Evolutionary conservation across 2,797 vertebrate genomes (phyloP).

Genomic region (Acridotheres tristis): DNA sequence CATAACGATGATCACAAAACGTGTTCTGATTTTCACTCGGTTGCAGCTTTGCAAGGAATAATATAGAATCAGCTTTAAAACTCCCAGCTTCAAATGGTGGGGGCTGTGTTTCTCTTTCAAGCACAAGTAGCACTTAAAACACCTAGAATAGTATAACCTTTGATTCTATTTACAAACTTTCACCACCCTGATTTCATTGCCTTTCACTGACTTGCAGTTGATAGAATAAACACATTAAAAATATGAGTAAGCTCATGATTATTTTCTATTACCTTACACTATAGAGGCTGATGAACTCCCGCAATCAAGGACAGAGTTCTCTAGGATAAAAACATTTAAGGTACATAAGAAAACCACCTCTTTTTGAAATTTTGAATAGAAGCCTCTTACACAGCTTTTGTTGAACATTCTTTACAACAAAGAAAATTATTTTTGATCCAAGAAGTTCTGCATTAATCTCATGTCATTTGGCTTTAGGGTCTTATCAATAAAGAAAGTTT

Average conservation of each 20-base stretch:
- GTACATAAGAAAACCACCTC: neutral
- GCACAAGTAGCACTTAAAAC: neutral
- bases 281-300: neutral
- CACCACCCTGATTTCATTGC: neutral
- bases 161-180: neutral
- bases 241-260: neutral
- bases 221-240: neutral
- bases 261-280: neutral
- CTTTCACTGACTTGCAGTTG: neutral
- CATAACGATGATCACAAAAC: neutral
- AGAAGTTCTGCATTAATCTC: neutral
- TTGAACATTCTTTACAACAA: neutral
- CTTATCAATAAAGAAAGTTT: neutral
- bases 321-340: neutral
- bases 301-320: neutral
- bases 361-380: neutral
- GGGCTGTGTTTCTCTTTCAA: neutral
- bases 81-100: neutral
- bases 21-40: neutral
- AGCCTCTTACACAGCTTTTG: neutral
- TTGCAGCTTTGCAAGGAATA: neutral
- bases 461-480: neutral
- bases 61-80: neutral
- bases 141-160: neutral
- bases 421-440: neutral